phyloP scores from a whole-genome alignment of 2,888 invertebrate genomes.

The Ormyrus pomaceus region DNA sequence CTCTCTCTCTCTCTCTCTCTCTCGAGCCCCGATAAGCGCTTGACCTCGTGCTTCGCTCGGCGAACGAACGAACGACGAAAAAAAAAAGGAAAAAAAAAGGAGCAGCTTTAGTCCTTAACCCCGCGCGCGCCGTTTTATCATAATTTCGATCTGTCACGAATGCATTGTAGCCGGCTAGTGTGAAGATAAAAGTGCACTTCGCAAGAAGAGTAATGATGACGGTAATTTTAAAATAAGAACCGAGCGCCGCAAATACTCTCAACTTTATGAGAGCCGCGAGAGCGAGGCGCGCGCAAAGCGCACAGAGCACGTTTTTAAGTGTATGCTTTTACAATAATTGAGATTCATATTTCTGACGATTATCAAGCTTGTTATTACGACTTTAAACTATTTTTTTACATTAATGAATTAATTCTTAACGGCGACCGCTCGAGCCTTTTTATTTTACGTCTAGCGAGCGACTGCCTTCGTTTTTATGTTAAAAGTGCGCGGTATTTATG shows the following conservation, averaged over 20 bases:
- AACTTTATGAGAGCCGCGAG: conserved; percentile 13
- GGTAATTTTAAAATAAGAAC: conserved; percentile 49
- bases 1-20: background rate
- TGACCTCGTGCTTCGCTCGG: conserved; percentile 13
- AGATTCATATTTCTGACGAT: conserved; percentile 19
- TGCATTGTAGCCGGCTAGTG: conserved; percentile 43
- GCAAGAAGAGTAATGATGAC: conserved; percentile 44
- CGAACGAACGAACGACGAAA: background rate
- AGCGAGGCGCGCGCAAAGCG: background rate
- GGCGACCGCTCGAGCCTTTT: no score
- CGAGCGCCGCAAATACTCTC: conserved; percentile 17
- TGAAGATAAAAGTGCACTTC: conserved; percentile 53
- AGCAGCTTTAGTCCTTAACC: conserved; percentile 40
- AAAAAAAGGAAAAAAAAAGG: conserved; percentile 16
- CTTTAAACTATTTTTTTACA: background rate
- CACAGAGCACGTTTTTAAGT: conserved; percentile 15
- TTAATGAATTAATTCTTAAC: no score
- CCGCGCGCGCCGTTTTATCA: conserved; percentile 27
- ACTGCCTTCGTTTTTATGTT: no score
- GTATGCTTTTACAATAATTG: conserved; percentile 39
- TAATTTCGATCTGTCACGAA: conserved; percentile 57
- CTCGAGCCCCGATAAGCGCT: conserved; percentile 22
- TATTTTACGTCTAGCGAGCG: background rate
- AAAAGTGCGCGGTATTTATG: no score
- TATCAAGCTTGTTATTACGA: conserved; percentile 25